A percentile compares a stretch with the other conserved stretches of the same genome.
Evolutionary conservation across 1,140 invertebrate species (phyloP).

Genomic region (Zaprionus taronus): DNA sequence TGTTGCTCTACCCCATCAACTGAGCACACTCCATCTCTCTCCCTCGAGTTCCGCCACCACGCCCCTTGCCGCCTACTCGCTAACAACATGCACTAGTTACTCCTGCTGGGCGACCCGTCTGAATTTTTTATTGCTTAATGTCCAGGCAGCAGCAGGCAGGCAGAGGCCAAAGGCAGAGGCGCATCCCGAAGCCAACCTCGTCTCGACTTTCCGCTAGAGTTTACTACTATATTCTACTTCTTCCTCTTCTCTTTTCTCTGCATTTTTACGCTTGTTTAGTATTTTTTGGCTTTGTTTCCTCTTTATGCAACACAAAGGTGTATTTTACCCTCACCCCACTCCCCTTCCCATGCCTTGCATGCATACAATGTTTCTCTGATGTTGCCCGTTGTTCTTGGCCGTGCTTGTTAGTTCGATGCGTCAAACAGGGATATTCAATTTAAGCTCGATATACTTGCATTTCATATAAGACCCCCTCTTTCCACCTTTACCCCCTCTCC

Average conservation of each 20-base stretch:
- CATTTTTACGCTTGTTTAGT: slow-evolving; percentile 30
- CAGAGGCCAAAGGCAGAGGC: slow-evolving; percentile 1
- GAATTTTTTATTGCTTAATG: slow-evolving; percentile 70
- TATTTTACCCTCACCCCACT: slow-evolving; percentile 48
- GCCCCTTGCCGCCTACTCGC: background rate
- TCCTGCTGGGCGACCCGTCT: slow-evolving; percentile 24
- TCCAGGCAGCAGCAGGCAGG: slow-evolving; percentile 26
- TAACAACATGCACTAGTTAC: slow-evolving; percentile 29
- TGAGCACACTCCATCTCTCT: slow-evolving; percentile 11
- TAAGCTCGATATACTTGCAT: slow-evolving; percentile 68
- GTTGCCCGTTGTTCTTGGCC: slow-evolving; percentile 18
- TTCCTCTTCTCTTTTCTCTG: background rate
- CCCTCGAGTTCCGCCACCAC: background rate
- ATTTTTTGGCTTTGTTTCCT: slow-evolving; percentile 52
- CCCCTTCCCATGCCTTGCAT: slow-evolving; percentile 20
- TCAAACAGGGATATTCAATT: slow-evolving; percentile 75
- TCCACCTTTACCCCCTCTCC: background rate
- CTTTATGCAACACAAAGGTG: slow-evolving; percentile 59
- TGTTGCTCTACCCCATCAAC: slow-evolving; percentile 48
- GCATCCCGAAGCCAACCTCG: background rate
- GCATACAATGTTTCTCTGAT: slow-evolving; percentile 62
- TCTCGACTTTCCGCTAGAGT: slow-evolving; percentile 26
- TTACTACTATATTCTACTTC: slow-evolving; percentile 30
- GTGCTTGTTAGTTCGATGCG: slow-evolving; percentile 45
- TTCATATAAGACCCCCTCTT: slow-evolving; percentile 31